Percentiles rank a stretch among this genome's conserved stretches.
These are phyloP conservation scores for Schizopygopsis pylzovi DNA, from an alignment of 2,797 vertebrate species.

Conservation along the genomic window DNA sequence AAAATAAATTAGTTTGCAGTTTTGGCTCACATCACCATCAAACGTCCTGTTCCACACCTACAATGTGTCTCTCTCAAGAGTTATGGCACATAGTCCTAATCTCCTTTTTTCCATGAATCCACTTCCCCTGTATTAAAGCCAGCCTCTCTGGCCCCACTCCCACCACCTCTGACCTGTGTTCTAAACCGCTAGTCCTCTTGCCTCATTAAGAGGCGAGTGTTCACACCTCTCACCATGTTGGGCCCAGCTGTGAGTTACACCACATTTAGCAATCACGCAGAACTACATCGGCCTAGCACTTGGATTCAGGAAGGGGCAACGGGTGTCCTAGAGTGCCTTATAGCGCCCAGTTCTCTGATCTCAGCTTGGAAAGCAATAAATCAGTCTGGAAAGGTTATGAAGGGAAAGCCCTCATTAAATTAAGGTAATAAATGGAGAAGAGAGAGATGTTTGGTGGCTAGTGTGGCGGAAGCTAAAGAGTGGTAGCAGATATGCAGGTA, in stretches of 20 bases:
- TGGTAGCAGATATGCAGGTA: slow-evolving; percentile 26
- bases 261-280: slow-evolving; percentile 14
- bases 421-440: slow-evolving; percentile 69
- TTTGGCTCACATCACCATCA: slow-evolving; percentile 35
- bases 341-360: slow-evolving; percentile 71
- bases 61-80: slow-evolving; percentile 44
- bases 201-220: slow-evolving; percentile 74
- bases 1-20: slow-evolving; percentile 26
- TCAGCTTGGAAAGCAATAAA: slow-evolving; percentile 72
- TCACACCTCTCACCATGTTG: slow-evolving; percentile 80
- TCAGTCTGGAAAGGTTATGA: slow-evolving; percentile 72
- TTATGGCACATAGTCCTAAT: slow-evolving; percentile 62
- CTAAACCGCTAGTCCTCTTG: slow-evolving; percentile 74
- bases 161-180: slow-evolving; percentile 71
- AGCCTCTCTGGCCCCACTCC: slow-evolving; percentile 67
- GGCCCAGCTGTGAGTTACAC: slow-evolving; percentile 73
- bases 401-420: slow-evolving; percentile 76
- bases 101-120: slow-evolving; percentile 71
- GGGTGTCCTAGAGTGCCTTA: slow-evolving; percentile 43
- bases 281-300: neutral
- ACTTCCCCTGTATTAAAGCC: slow-evolving; percentile 69
- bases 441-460: slow-evolving; percentile 48
- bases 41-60: slow-evolving; percentile 33
- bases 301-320: slow-evolving; percentile 34
- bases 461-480: slow-evolving; percentile 62